Conservation (phyloP, 2,888 invertebrate genomes). For the Acleris sparsana region DNA sequence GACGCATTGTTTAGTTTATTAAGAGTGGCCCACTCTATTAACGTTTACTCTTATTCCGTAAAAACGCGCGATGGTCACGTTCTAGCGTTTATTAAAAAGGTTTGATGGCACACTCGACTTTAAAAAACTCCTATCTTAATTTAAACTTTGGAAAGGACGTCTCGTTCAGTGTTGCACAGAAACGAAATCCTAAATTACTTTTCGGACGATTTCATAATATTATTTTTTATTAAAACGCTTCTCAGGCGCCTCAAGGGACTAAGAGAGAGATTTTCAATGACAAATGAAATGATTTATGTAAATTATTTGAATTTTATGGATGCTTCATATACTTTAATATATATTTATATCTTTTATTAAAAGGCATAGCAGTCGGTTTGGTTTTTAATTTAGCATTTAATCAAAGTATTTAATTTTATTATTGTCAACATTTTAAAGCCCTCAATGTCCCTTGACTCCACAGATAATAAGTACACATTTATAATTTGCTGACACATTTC, state of each 20-base stretch:
- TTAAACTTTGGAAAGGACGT: slow-evolving; percentile 11
- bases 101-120: slow-evolving; percentile 8
- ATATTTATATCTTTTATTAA: background rate
- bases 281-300: too few relatives aligned
- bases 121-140: slow-evolving; percentile 14
- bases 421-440: too few relatives aligned
- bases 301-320: too few relatives aligned
- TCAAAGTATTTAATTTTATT: too few relatives aligned
- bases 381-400: too few relatives aligned
- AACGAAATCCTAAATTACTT: slow-evolving; percentile 31
- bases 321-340: too few relatives aligned
- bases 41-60: background rate
- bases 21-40: background rate
- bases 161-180: slow-evolving; percentile 14
- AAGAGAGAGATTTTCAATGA: too few relatives aligned
- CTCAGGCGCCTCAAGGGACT: too few relatives aligned
- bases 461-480: too few relatives aligned
- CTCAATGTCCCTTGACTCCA: too few relatives aligned
- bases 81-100: slow-evolving; percentile 2
- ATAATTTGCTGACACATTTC: background rate
- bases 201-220: slow-evolving; percentile 23
- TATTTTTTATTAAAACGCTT: slow-evolving; percentile 16
- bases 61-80: slow-evolving; percentile 1
- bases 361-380: too few relatives aligned
- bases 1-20: background rate